Base-by-base conservation (phyloP, 2,888 invertebrate genomes). In the Rapana venosa region DNA sequence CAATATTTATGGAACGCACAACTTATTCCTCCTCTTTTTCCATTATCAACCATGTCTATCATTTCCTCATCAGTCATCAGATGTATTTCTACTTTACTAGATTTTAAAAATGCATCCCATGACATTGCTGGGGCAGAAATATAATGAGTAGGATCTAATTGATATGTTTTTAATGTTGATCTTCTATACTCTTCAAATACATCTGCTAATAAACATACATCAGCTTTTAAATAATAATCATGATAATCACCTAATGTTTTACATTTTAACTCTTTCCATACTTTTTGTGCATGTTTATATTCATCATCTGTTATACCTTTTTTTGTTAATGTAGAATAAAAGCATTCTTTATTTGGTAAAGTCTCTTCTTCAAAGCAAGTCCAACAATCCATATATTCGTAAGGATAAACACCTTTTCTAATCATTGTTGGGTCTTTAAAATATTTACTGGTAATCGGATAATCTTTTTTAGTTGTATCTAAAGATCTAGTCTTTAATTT, bases 121-220 rank as follows among this genome's bases (percentile, higher is more conserved):
- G n/a, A 2, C 30, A 74, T n/a, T 26, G 36, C 88, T 26, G 88
- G 84, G 20, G 61, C 0, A 32, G 61, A 66, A 32, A 74, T n/a
- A 36, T 36, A 88, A 84, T 88, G 35, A 5, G 66, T 58, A n/a
- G 88, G 66, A 70, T 88, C 84, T 15, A 88, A 20, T 15, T 84
- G 0, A 36, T 35, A 83, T 8, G n/a, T 35, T 5, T 22, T 13
- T 56, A 61, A 13, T 11, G 36, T 26, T 20, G 26, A 26, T 22
- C 61, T 66, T 32, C 70, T 11, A 30, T 36, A 83, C 2, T 61
- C n/a, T 30, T 84, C 88, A 20, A 88, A 88, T 26, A 83, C 66
- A 47, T 84, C 83, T 8, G 83, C 88, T 22, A 88, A 35, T 6
- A 83, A 30, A 15, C 6, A 30, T 8, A 66, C 88, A 32, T 88